Conservation (phyloP, 2,888 invertebrate genomes). For the Idaea biselata region DNA sequence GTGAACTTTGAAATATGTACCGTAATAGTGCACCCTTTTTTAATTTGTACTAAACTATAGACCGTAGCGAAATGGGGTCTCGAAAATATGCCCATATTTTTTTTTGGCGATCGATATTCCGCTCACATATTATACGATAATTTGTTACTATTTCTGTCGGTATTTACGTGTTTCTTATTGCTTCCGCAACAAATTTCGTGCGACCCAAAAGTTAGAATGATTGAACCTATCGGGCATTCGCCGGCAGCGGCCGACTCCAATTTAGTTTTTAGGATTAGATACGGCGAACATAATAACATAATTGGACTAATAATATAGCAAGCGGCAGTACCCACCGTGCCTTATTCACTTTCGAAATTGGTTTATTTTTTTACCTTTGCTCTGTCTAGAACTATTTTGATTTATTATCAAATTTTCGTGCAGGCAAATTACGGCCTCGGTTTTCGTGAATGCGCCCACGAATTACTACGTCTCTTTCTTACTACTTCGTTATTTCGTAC, state of each 20-base stretch:
- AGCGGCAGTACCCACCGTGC: conserved; percentile 68
- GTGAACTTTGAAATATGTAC: conserved; percentile 76
- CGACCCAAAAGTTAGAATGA: conserved; percentile 76
- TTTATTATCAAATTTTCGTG: conserved; percentile 80
- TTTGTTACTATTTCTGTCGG: conserved; percentile 61
- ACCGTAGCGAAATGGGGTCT: conserved; percentile 68
- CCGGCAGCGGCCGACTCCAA: conserved; percentile 79
- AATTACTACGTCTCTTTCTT: conserved; percentile 54
- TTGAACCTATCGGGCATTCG: conserved; percentile 77
- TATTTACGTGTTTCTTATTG: conserved; percentile 79
- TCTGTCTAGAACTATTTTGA: conserved; percentile 80
- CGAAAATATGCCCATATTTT: conserved; percentile 49
- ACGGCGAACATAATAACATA: conserved; percentile 80
- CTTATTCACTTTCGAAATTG: conserved; percentile 81
- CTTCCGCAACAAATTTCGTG: conserved; percentile 81
- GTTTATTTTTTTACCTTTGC: conserved; percentile 75
- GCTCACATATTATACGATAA: conserved; percentile 60
- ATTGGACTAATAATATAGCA: conserved; percentile 78
- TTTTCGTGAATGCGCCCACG: conserved; percentile 55
- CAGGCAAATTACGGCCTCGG: conserved; percentile 74
- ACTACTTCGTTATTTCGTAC: conserved; percentile 33
- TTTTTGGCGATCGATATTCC: conserved; percentile 50
- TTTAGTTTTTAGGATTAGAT: conserved; percentile 81
- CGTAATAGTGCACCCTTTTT: conserved; percentile 71
- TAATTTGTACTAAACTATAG: conserved; percentile 75